A percentile compares a stretch with the other conserved stretches of the same genome.
phyloP scores from a whole-genome alignment of 2,888 invertebrate genomes.

The Melikaiella ostensackeni region DNA sequence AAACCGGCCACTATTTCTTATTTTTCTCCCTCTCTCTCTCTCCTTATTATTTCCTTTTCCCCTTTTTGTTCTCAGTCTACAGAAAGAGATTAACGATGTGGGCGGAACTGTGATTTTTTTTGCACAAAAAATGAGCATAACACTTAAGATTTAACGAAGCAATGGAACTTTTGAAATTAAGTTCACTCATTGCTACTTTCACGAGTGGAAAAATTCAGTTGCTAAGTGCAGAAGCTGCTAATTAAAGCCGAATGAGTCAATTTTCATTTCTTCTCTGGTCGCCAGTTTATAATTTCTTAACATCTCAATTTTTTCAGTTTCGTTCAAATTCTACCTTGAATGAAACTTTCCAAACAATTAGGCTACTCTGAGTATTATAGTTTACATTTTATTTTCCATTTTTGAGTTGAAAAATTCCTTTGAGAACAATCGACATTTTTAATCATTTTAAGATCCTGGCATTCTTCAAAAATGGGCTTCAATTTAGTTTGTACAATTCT shows the following conservation, averaged over 20 bases:
- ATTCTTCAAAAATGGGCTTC: too few species aligned
- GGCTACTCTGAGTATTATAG: too few species aligned
- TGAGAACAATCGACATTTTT: too few species aligned
- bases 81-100: not conserved
- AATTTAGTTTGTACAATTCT: too few species aligned
- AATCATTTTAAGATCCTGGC: too few species aligned
- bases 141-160: not conserved
- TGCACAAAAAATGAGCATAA: not conserved
- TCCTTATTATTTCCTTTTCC: not conserved
- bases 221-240: not conserved
- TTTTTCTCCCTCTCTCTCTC: not conserved
- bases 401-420: too few species aligned
- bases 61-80: not conserved
- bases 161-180: not conserved
- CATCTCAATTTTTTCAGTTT: not conserved
- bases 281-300: not conserved
- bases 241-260: not conserved
- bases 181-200: not conserved
- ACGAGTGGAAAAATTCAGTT: not conserved
- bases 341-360: not conserved
- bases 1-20: constrained; percentile 48
- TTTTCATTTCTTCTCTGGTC: not conserved
- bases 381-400: too few species aligned
- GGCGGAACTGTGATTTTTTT: constrained; percentile 4
- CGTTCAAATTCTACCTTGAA: not conserved